phyloP scores from a whole-genome alignment of 2,113 vertebrate genomes.

The Mus spicilegus region DNA sequence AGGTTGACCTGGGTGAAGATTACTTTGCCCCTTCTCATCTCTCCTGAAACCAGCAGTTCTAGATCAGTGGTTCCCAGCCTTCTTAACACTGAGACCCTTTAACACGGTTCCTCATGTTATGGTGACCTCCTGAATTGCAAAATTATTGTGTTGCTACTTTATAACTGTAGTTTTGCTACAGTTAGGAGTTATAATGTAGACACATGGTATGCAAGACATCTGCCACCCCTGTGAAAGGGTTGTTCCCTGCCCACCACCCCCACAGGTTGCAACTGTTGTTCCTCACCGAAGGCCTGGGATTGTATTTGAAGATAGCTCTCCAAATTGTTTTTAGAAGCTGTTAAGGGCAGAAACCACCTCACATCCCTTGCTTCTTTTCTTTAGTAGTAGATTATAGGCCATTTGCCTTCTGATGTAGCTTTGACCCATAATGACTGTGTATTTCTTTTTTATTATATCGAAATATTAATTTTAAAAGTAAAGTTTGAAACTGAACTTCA shows the following conservation, averaged over 20 bases:
- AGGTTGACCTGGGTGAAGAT: not conserved
- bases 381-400: not conserved
- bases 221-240: not conserved
- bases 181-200: not conserved
- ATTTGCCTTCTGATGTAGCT: not conserved
- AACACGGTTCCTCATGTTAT: not conserved
- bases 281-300: not conserved
- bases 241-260: rapidly evolving
- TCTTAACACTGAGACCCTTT: not conserved
- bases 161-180: not conserved
- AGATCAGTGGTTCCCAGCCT: not conserved
- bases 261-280: not conserved
- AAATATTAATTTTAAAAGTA: conserved; percentile 37
- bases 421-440: not conserved
- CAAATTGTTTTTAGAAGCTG: not conserved
- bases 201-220: not conserved
- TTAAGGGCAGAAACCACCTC: not conserved
- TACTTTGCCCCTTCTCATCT: not conserved
- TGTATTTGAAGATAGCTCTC: not conserved
- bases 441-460: conserved; percentile 5
- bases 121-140: not conserved
- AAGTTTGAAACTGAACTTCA: not conserved
- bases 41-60: not conserved
- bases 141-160: not conserved
- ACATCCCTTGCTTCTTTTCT: not conserved